These are phyloP conservation scores for Lemur catta DNA, from an alignment of 2,797 vertebrate species.

Conservation along the genomic window DNA sequence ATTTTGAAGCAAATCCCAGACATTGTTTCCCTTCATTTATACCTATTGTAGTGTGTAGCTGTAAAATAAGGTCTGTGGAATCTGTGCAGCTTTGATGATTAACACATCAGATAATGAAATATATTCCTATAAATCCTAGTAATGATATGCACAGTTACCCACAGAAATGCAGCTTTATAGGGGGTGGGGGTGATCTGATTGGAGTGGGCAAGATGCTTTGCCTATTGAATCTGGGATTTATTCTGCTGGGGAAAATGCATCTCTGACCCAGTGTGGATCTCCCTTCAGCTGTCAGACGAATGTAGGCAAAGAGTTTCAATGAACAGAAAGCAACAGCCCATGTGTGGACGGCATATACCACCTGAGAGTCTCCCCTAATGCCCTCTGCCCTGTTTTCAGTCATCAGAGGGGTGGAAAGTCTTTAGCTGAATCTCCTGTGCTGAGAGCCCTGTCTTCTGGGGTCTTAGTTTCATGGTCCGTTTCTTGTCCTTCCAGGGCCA, in stretches of 20 bases:
- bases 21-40: background rate
- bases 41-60: background rate
- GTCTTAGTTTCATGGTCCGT: background rate
- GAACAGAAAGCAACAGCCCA: constrained; percentile 5
- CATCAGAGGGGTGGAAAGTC: background rate
- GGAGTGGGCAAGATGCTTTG: background rate
- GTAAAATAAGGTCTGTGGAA: constrained; percentile 2
- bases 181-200: background rate
- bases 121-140: background rate
- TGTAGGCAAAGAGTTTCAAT: background rate
- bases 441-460: background rate
- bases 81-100: background rate
- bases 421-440: background rate
- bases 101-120: background rate
- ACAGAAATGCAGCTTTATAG: background rate
- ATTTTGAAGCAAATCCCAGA: constrained; percentile 14
- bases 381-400: background rate
- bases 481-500: background rate
- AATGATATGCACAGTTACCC: background rate
- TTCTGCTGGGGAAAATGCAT: background rate
- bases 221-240: background rate
- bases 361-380: background rate
- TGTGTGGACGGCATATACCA: background rate
- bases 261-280: background rate
- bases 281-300: background rate